Evolutionary conservation across 2,113 vertebrate genomes (phyloP), one percentile per base, ranked within the genome.

Genomic region (Tichodroma muraria): DNA sequence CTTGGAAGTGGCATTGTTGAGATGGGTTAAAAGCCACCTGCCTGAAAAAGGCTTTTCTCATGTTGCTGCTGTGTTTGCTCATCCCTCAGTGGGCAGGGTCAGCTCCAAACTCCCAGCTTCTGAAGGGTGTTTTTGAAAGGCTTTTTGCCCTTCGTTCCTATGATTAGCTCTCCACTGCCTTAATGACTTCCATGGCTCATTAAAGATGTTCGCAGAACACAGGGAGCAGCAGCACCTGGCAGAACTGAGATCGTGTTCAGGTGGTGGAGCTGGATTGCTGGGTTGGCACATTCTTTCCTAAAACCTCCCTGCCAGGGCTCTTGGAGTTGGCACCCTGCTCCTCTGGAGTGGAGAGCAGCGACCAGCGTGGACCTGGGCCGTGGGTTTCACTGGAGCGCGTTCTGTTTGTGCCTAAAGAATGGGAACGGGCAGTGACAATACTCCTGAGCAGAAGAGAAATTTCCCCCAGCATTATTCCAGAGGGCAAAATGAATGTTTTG

Each of bases 361-460:
- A 56, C 1, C 65, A 50, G 3, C 5, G 2, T 4, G 8, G 4
- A 2, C 18, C 53, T 45, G 13, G 66, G 60, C 73, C 44, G 0
- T 1, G 38, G 18, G 56, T 68, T 80, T 45, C 35, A 3, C 9
- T 16, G 11, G 31, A 45, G 24, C 53, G 7, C 6, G 0, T 22
- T 31, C 38, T 16, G 13, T 22, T 37, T 30, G 73, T 45, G 33
- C 57, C 87, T 38, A 2, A 33, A 53, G 63, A 88, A 1, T 27
- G 47, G 42, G 9, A 50, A 4, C 17, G 1, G 15, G 35, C 47
- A 73, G 4, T 0, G 11, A 11, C 19, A 54, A 4, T 28, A 15
- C 35, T 60, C 16, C 71, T 16, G 33, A 80, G 80, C 35, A n/a
- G 73, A 30, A 68, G n/a, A 70, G 47, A 21, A 5, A 9, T 30